Percentiles rank a stretch among this genome's conserved stretches.
Evolutionary conservation across 2,888 invertebrate genomes (phyloP).

Genomic region (Tipula helvola): DNA sequence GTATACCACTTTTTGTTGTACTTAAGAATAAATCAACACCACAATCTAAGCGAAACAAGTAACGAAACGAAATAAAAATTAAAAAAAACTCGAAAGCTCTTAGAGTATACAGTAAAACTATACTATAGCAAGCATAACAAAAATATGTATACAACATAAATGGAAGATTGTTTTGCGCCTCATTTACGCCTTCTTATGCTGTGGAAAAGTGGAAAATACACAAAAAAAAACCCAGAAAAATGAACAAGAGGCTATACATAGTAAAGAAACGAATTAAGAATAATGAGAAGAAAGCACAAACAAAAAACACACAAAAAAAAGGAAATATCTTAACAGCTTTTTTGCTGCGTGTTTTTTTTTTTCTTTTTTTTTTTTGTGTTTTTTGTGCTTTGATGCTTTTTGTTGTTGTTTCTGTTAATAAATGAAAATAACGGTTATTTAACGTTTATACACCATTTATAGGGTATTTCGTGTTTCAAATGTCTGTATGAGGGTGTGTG

Average conservation of each 20-base stretch:
- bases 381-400: background rate
- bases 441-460: background rate
- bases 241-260: background rate
- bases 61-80: background rate
- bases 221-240: background rate
- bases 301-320: background rate
- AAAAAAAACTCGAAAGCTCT: background rate
- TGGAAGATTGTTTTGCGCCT: background rate
- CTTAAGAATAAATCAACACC: background rate
- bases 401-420: background rate
- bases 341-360: background rate
- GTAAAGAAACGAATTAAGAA: background rate
- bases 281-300: background rate
- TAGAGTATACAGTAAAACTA: background rate
- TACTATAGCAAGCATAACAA: background rate
- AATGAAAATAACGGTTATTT: background rate
- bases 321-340: slow-evolving; percentile 4
- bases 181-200: background rate
- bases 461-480: background rate
- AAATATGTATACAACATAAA: background rate
- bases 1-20: background rate
- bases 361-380: background rate
- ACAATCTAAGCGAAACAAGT: background rate
- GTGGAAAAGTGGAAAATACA: background rate
- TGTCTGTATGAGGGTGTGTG: background rate